A percentile compares a stretch with the other conserved stretches of the same genome.
phyloP scores from a whole-genome alignment of 2,888 invertebrate genomes.

The Heliconius ethilla region DNA sequence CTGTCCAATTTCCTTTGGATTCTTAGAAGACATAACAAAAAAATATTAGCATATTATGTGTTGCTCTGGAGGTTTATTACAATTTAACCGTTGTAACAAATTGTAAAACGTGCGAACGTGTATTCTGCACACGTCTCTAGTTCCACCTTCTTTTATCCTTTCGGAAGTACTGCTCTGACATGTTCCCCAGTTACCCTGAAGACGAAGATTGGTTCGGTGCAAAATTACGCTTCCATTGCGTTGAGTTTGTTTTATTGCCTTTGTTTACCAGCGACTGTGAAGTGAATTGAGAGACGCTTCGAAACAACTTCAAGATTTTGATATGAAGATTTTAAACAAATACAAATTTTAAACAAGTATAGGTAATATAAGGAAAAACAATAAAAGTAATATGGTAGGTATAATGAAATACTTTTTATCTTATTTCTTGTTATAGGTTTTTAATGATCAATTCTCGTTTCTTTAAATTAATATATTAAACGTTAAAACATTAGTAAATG shows the following conservation, averaged over 20 bases:
- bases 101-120: conserved; percentile 74
- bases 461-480: no score
- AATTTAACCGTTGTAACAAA: conserved; percentile 79
- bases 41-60: conserved; percentile 57
- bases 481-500: no score
- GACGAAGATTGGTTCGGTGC: conserved; percentile 40
- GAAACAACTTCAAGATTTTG: conserved; percentile 30
- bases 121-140: conserved; percentile 73
- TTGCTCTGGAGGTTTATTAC: conserved; percentile 76
- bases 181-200: conserved; percentile 57
- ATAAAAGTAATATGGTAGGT: background rate
- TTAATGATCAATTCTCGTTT: background rate
- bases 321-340: conserved; percentile 30
- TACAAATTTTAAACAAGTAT: background rate
- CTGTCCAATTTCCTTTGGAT: conserved; percentile 45
- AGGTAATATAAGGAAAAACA: background rate
- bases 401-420: background rate
- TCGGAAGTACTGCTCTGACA: conserved; percentile 61
- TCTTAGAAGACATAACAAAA: conserved; percentile 47
- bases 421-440: background rate
- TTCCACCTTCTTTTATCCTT: conserved; percentile 68
- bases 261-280: conserved; percentile 42
- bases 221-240: conserved; percentile 45
- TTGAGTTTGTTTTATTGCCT: conserved; percentile 46
- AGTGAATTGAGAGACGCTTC: conserved; percentile 35